Conservation (phyloP, 2,113 vertebrate species). For the Grus americana region DNA sequence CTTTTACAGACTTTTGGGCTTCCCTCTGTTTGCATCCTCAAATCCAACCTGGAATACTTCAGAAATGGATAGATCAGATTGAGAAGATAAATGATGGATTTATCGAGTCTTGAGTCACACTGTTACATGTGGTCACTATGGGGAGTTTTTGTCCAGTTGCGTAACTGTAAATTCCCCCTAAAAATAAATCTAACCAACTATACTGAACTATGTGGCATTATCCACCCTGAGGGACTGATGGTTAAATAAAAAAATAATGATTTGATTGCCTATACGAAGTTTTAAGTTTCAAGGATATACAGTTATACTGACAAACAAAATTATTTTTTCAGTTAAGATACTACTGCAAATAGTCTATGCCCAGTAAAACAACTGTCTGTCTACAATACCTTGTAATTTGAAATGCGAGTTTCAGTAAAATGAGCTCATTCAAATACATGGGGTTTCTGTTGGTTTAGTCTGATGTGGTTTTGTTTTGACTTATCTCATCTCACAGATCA, state of each 20-base stretch:
- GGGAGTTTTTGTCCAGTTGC: neutral
- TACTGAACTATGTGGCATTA: neutral
- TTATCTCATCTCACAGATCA: slow-evolving; percentile 79
- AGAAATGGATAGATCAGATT: neutral
- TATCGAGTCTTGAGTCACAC: neutral
- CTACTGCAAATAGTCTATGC: neutral
- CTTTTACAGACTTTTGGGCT: neutral
- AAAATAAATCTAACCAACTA: neutral
- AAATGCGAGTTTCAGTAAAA: slow-evolving; percentile 13
- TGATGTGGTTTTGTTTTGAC: slow-evolving; percentile 18
- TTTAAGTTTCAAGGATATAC: neutral
- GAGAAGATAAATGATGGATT: neutral
- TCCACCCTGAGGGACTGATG: neutral
- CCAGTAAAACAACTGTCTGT: slow-evolving; percentile 29
- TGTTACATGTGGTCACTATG: neutral
- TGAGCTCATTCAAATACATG: neutral
- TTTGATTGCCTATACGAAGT: neutral
- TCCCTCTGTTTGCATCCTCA: neutral
- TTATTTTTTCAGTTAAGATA: neutral
- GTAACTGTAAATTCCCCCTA: neutral
- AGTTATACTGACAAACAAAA: neutral
- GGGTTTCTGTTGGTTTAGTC: slow-evolving; percentile 45
- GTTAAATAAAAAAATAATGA: neutral
- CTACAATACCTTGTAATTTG: neutral
- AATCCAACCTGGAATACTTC: neutral